phyloP scores from a whole-genome alignment of 2,113 vertebrate genomes.

The Bothrops jararaca region DNA sequence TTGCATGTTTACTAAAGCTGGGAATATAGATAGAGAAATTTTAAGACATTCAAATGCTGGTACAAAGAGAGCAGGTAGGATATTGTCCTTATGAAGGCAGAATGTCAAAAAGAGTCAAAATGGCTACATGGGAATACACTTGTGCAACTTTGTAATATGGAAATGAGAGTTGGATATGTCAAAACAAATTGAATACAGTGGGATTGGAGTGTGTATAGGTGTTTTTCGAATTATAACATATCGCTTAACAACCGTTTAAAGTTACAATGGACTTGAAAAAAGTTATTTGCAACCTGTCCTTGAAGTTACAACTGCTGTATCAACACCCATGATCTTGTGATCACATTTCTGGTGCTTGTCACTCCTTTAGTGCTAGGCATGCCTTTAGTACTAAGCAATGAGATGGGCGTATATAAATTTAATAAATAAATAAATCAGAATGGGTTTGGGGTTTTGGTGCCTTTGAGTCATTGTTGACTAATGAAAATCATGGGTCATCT shows the following conservation, averaged over 20 bases:
- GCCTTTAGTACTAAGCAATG: neutral
- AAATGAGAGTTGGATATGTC: neutral
- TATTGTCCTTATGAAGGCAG: neutral
- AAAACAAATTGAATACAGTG: neutral
- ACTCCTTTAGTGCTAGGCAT: neutral
- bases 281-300: neutral
- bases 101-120: neutral
- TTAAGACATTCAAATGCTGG: neutral
- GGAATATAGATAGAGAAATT: neutral
- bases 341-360: neutral
- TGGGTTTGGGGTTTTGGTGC: neutral
- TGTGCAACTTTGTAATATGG: neutral
- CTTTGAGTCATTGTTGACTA: neutral
- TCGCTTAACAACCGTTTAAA: neutral
- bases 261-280: neutral
- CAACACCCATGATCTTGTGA: neutral
- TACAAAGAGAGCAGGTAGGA: neutral
- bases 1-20: neutral
- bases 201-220: neutral
- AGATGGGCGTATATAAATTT: neutral
- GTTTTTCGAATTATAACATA: neutral
- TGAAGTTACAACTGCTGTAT: neutral
- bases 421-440: neutral
- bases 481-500: neutral
- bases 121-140: neutral